Evolutionary conservation across 53 echinoderm and acorn worm species (phyloP).

Genomic region (Astropecten irregularis): DNA sequence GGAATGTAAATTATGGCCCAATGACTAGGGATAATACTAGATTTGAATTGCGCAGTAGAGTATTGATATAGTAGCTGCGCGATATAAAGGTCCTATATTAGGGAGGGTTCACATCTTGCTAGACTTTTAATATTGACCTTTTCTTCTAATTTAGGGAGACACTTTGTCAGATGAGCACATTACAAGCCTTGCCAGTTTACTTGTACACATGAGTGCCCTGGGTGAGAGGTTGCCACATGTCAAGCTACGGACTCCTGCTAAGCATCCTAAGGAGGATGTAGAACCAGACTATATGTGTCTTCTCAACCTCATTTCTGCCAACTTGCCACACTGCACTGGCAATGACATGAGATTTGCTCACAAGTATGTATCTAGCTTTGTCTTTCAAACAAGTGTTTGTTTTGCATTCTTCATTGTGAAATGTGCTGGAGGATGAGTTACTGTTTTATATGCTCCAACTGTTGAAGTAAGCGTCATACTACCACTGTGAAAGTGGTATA

Average conservation of each 20-base stretch:
- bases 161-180: slow-evolving; percentile 16
- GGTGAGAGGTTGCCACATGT: slow-evolving; percentile 37
- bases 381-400: too few species aligned
- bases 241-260: slow-evolving; percentile 45
- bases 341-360: background rate
- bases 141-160: background rate
- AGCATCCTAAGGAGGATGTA: background rate
- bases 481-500: background rate
- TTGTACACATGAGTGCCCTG: slow-evolving; percentile 32
- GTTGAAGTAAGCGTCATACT: background rate
- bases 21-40: too few species aligned
- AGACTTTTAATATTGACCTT: background rate
- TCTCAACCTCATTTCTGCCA: slow-evolving; percentile 38
- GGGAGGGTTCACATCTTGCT: background rate
- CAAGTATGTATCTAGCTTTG: background rate
- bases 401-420: too few species aligned
- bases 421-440: too few species aligned
- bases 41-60: too few species aligned
- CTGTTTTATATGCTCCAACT: too few species aligned
- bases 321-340: slow-evolving; percentile 1
- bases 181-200: slow-evolving; percentile 2
- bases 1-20: too few species aligned
- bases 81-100: background rate
- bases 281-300: slow-evolving; percentile 24
- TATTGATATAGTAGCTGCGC: too few species aligned